Conservation (phyloP, 2,888 invertebrate species). For the Galeruca laticollis region DNA sequence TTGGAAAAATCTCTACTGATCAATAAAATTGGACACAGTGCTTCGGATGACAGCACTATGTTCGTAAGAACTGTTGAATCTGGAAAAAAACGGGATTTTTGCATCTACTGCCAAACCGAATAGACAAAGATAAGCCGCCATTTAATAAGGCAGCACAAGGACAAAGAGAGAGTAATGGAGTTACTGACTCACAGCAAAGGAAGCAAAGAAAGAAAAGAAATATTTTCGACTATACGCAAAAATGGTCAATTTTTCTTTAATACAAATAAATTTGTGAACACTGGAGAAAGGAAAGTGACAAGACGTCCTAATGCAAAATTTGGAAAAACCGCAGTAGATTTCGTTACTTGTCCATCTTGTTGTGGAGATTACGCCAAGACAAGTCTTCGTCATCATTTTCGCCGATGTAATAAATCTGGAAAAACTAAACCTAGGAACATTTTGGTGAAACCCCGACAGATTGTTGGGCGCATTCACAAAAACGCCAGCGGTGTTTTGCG, state of each 20-base stretch:
- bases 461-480: slow-evolving; percentile 23
- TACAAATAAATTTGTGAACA: slow-evolving; percentile 17
- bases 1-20: slow-evolving; percentile 22
- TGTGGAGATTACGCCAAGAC: slow-evolving; percentile 21
- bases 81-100: slow-evolving; percentile 17
- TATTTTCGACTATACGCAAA: slow-evolving; percentile 19
- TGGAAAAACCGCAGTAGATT: slow-evolving; percentile 20
- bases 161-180: slow-evolving; percentile 20
- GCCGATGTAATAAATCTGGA: slow-evolving; percentile 23
- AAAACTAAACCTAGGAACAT: slow-evolving; percentile 20
- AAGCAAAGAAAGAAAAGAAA: slow-evolving; percentile 17
- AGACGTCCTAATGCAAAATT: slow-evolving; percentile 22
- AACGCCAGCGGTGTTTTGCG: slow-evolving; percentile 19
- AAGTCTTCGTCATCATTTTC: slow-evolving; percentile 20
- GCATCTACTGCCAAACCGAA: slow-evolving; percentile 18
- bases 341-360: slow-evolving; percentile 21
- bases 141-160: slow-evolving; percentile 22
- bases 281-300: slow-evolving; percentile 19
- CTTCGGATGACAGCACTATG: slow-evolving; percentile 8
- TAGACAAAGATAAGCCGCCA: slow-evolving; percentile 19
- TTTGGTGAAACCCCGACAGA: slow-evolving; percentile 18
- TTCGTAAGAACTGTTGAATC: slow-evolving; percentile 19
- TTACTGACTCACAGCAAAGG: slow-evolving; percentile 23
- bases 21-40: slow-evolving; percentile 25
- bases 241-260: slow-evolving; percentile 22